Base-by-base conservation (phyloP, 2,113 vertebrate genomes). In the Azemiops feae region DNA sequence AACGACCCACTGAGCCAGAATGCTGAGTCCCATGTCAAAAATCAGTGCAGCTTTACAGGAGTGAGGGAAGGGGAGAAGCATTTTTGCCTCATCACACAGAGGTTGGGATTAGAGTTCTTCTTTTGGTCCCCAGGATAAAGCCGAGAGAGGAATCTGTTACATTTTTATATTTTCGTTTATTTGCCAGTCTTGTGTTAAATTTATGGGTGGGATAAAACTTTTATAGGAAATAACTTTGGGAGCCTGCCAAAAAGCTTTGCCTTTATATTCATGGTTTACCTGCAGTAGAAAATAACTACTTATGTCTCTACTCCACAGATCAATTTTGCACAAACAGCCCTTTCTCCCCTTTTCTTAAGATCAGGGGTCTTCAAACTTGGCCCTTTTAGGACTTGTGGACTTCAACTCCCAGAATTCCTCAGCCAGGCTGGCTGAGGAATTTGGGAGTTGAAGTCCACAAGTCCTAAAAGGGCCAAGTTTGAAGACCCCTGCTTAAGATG, bases 1-100 rank as follows among this genome's bases (percentile, higher is more conserved):
- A 94, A 96, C 91, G 27, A 89, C 95, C 93, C 94, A 88, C n/a
- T 58, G 89, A 95, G 90, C 94, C 74, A 94, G 96, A 96, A 97
- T 94, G 85, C 91, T 81, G 85, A 0, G 93, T 96, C 87, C 97
- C 60, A 85, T 30, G 8, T 22, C 55, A 60, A 89, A 94, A 30
- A 92, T 94, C 92, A 93, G 90, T 20, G 30, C 55, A 27, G 20
- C 47, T 64, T 87, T 52, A 90, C 53, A 64, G 55, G 47, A 85
- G 18, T 85, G n/a, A 50, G 45, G 20, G 25, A 25, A 12, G 1
- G 18, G 23, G 25, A 53, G 34, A 85, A 55, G 10, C 0, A 22
- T 89, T 69, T 89, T 55, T 11, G 3, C 10, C 45, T 34, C 47
- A 55, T 60, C 81, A 90, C 43, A 89, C 23, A 50, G 6, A 53